Base-by-base conservation (phyloP, 2,113 vertebrate genomes). In the Paraplagusia blochii region DNA sequence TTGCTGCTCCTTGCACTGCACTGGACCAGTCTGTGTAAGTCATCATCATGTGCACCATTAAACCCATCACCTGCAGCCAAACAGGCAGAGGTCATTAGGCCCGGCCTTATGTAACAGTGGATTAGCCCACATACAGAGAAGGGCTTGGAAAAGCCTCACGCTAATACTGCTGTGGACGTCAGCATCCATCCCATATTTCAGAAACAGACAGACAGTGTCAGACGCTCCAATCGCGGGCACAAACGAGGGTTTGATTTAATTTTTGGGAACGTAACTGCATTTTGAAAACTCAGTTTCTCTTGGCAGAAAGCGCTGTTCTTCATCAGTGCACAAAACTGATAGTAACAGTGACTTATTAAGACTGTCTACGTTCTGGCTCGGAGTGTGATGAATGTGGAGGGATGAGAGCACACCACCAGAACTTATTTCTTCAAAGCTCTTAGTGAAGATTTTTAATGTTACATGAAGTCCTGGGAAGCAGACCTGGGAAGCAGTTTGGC, bases 31-130 rank as follows among this genome's bases (percentile, higher is more conserved):
- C 33, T 72, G 68, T 54, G 49, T 52, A 68, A 58, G 66, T 66
- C 58, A 61, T 66, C 58, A 61, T 58, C 11, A 16, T 59, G 60
- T 43, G 50, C 57, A 66, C 66, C 66, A 74, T 80, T 79, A 64
- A 75, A 69, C 57, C 52, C 50, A 75, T 79, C 64, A 83, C 83
- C 80, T 81, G 74, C 66, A 73, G 83, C 74, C 55, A 73, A 72
- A 80, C 69, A 74, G 71, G 74, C 49, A 66, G 54, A 29, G 58
- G 75, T 79, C 83, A 77, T 83, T 79, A 72, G 71, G 56, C 19
- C 58, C 29, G 58, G 59, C 43, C 58, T 85, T 76, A 79, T 34
- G 70, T 72, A 85, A 85, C 70, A 11, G 57, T 75, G 78, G 83
- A 83, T 85, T 83, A 83, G 77, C 80, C 78, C 80, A 79, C 73